Conservation (phyloP, 1,140 invertebrate species). For the Kradibia gibbosae region DNA sequence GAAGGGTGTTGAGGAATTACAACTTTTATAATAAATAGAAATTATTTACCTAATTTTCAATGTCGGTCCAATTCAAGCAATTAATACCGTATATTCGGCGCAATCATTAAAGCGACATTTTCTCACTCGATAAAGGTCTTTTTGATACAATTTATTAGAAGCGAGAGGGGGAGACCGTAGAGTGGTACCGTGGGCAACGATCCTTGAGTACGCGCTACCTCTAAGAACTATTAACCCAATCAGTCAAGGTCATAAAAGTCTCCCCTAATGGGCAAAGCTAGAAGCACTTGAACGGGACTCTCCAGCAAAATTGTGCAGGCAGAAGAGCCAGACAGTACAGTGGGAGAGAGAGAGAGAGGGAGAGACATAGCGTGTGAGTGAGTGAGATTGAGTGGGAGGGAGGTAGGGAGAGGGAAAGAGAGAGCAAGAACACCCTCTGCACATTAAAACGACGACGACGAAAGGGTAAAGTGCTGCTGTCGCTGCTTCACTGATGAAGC, state of each 20-base stretch:
- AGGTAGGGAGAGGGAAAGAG: not conserved
- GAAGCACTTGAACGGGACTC: not conserved
- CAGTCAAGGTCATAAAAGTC: slow-evolving; percentile 50
- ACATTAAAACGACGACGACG: not conserved
- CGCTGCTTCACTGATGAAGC: slow-evolving; percentile 1
- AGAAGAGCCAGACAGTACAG: not conserved
- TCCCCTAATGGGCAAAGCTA: slow-evolving; percentile 25
- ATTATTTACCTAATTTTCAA: not conserved
- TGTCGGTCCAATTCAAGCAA: not conserved
- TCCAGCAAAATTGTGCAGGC: not conserved
- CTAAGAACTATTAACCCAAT: slow-evolving; percentile 46
- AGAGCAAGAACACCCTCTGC: not conserved
- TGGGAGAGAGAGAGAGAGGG: not conserved
- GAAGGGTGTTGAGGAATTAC: not conserved
- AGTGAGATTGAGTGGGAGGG: not conserved
- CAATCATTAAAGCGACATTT: not conserved
- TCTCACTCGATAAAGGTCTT: not conserved
- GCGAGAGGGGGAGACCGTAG: not conserved
- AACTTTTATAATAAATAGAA: not conserved
- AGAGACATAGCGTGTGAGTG: not conserved
- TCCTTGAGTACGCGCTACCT: not conserved
- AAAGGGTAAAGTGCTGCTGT: slow-evolving; percentile 26
- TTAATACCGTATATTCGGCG: not conserved
- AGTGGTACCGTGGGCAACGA: not conserved
- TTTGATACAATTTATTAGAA: slow-evolving; percentile 27